A percentile compares a stretch with the other conserved stretches of the same genome.
These are phyloP conservation scores for Dendrolimus punctatus DNA, from an alignment of 1,140 invertebrate species.

Conservation along the genomic window DNA sequence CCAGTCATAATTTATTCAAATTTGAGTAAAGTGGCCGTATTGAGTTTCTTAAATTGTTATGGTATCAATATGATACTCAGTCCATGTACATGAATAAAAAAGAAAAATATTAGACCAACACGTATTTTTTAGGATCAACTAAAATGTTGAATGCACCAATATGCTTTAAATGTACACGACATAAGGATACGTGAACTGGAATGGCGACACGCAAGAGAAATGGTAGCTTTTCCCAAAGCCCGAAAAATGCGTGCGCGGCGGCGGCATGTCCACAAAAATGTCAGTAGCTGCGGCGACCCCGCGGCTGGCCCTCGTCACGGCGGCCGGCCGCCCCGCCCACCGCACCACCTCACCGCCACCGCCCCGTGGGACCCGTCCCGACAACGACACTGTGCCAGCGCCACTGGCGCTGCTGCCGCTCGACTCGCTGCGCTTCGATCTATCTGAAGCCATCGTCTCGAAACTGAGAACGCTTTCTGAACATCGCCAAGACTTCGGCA, in stretches of 20 bases:
- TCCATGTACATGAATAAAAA: background rate
- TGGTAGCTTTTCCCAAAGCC: constrained; percentile 69
- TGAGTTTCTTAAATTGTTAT: too few species aligned
- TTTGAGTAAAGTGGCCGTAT: too few species aligned
- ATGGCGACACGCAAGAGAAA: constrained; percentile 70
- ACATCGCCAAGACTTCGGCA: constrained; percentile 63
- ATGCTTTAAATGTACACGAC: constrained; percentile 56
- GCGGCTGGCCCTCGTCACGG: constrained; percentile 66
- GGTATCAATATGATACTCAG: background rate
- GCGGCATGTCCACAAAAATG: constrained; percentile 57
- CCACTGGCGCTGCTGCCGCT: constrained; percentile 33
- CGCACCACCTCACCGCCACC: constrained; percentile 47
- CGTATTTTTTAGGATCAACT: background rate
- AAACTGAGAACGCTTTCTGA: constrained; percentile 57
- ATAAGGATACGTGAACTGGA: constrained; percentile 66
- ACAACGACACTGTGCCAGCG: constrained; percentile 15
- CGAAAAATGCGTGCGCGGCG: constrained; percentile 61
- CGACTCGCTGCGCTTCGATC: constrained; percentile 46
- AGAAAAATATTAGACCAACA: background rate
- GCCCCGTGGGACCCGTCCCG: constrained; percentile 12
- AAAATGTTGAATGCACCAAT: background rate
- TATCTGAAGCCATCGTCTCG: constrained; percentile 30
- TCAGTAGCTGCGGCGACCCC: constrained; percentile 55
- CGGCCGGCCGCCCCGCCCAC: constrained; percentile 56
- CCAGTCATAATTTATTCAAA: background rate